A percentile compares a stretch with the other conserved stretches of the same genome.
Evolutionary conservation across 2,113 vertebrate genomes (phyloP).

Genomic region (Cephalopholis sonnerati): DNA sequence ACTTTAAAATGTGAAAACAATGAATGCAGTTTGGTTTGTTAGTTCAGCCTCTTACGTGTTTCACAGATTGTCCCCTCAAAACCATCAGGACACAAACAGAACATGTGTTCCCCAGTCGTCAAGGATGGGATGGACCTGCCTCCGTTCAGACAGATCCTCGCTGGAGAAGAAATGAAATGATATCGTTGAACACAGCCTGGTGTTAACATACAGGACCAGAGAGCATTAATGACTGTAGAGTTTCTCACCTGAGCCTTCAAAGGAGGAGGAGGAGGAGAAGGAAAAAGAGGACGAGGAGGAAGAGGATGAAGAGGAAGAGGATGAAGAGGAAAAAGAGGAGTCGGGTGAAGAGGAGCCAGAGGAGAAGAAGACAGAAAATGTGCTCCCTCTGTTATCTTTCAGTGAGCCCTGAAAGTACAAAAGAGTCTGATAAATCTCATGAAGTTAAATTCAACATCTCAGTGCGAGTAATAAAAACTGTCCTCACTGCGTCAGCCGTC

Average conservation of each 20-base stretch:
- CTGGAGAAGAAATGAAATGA: neutral
- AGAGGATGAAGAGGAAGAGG: neutral
- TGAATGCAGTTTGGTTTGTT: neutral
- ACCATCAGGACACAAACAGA: conserved; percentile 70
- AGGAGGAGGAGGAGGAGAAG: neutral
- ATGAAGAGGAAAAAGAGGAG: neutral
- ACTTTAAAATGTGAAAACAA: neutral
- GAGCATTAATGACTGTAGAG: neutral
- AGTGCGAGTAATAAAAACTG: no score
- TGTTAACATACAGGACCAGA: accelerated
- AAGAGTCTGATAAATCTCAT: neutral
- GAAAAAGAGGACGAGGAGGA: conserved; percentile 14
- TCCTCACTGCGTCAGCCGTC: conserved; percentile 43
- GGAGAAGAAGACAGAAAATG: neutral
- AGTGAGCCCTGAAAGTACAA: conserved; percentile 40
- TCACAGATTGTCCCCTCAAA: conserved; percentile 76
- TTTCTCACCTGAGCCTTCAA: conserved; percentile 55
- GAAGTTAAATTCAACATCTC: neutral
- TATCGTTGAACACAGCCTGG: accelerated
- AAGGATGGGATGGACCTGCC: conserved; percentile 54
- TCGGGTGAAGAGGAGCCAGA: no score
- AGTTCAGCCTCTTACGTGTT: conserved; percentile 47
- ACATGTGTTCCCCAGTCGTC: conserved; percentile 39
- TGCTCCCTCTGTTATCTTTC: neutral
- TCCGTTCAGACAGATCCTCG: conserved; percentile 69